phyloP scores from a whole-genome alignment of 2,797 vertebrate genomes.

The Poliocrania exsul region DNA sequence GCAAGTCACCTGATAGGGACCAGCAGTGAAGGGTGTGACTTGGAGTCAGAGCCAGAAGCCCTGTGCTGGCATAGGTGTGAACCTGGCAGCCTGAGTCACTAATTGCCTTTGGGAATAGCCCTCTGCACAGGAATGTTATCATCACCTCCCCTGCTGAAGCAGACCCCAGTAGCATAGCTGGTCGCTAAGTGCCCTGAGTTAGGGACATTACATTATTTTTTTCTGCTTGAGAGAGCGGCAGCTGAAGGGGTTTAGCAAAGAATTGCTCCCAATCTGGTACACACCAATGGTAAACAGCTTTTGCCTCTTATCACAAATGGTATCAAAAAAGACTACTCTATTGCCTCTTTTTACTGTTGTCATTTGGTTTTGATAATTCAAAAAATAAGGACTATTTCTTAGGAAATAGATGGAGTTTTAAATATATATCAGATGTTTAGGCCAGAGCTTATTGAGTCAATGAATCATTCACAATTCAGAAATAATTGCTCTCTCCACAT shows the following conservation, averaged over 20 bases:
- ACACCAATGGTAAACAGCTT: slow-evolving; percentile 1
- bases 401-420: slow-evolving; percentile 26
- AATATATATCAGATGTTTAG: slow-evolving; percentile 38
- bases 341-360: neutral
- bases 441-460: slow-evolving; percentile 19
- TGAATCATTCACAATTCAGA: slow-evolving; percentile 46
- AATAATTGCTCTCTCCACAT: slow-evolving; percentile 49
- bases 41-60: neutral
- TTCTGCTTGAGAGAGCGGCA: neutral
- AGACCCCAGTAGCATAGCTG: neutral
- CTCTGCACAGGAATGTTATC: neutral
- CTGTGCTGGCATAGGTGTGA: neutral
- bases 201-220: neutral
- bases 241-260: neutral
- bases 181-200: neutral
- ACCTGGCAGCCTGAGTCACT: neutral
- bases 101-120: neutral
- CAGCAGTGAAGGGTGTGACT: neutral
- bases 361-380: neutral
- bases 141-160: neutral
- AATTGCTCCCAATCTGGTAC: neutral
- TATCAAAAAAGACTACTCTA: neutral
- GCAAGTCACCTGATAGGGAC: slow-evolving; percentile 28
- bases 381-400: neutral
- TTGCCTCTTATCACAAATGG: neutral